Conservation (phyloP, 2,888 invertebrate species). For the Hanleya hanleyi region DNA sequence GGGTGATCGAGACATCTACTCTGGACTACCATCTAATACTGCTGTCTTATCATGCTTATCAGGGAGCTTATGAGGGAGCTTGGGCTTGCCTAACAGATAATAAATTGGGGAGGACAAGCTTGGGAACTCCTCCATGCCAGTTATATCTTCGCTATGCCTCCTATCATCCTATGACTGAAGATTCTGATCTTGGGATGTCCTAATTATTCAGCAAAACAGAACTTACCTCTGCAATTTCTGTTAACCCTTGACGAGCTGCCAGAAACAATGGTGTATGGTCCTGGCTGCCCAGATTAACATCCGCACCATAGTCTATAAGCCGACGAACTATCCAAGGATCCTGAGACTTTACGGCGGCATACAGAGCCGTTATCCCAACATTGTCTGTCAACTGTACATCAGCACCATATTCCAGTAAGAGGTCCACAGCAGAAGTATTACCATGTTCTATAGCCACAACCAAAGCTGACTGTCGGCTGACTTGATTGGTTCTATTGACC, state of each 20-base stretch:
- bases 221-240: slow-evolving; percentile 49
- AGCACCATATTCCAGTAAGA: slow-evolving; percentile 91
- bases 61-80: too few species aligned
- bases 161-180: not conserved
- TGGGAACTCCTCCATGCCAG: not conserved
- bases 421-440: slow-evolving; percentile 87
- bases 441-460: slow-evolving; percentile 88
- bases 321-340: slow-evolving; percentile 38
- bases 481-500: slow-evolving; percentile 79
- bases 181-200: too few species aligned
- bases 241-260: slow-evolving; percentile 51
- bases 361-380: slow-evolving; percentile 56
- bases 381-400: slow-evolving; percentile 76
- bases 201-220: too few species aligned
- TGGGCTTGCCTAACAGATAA: too few species aligned
- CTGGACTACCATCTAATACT: too few species aligned
- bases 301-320: slow-evolving; percentile 51
- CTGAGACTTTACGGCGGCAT: slow-evolving; percentile 51
- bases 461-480: slow-evolving; percentile 79
- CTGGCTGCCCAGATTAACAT: slow-evolving; percentile 58
- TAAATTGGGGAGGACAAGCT: too few species aligned
- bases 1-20: too few species aligned
- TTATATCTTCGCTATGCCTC: not conserved
- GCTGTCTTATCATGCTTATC: too few species aligned
- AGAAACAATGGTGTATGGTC: slow-evolving; percentile 58